A percentile compares a stretch with the other conserved stretches of the same genome.
Evolutionary conservation across 2,797 vertebrate species (phyloP).

Genomic region (Sitta carolinensis): DNA sequence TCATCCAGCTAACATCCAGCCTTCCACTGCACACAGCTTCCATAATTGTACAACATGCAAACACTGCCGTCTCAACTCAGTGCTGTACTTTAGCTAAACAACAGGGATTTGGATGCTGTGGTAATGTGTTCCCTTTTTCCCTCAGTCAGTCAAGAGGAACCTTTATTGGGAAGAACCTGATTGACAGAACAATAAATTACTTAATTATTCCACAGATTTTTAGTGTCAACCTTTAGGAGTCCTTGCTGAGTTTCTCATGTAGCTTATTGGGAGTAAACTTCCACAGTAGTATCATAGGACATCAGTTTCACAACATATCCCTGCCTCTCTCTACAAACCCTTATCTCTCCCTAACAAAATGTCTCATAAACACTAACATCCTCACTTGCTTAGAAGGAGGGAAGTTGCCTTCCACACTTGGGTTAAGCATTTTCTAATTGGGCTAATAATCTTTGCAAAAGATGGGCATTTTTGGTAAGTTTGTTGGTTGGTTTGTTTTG

Average conservation of each 20-base stretch:
- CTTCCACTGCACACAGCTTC: not conserved
- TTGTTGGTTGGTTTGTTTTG: not conserved
- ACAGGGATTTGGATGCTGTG: not conserved
- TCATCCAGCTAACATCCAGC: constrained; percentile 1
- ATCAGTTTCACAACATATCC: not conserved
- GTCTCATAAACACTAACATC: not conserved
- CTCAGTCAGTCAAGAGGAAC: not conserved
- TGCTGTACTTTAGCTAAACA: not conserved
- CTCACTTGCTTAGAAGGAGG: rapidly evolving
- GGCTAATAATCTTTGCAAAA: not conserved
- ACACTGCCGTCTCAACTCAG: not conserved
- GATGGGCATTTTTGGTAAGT: not conserved
- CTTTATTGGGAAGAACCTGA: not conserved
- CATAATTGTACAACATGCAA: not conserved
- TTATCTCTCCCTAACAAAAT: not conserved
- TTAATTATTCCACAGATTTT: not conserved
- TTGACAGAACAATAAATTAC: not conserved
- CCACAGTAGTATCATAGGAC: not conserved
- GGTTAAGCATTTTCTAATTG: not conserved
- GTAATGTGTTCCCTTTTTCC: not conserved
- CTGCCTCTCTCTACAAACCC: not conserved
- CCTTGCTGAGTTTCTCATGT: not conserved
- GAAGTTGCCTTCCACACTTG: not conserved
- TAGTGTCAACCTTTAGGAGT: not conserved
- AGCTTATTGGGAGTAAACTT: not conserved